Evolutionary conservation across 2,797 vertebrate genomes (phyloP).

Genomic region (Lepus townsendii): DNA sequence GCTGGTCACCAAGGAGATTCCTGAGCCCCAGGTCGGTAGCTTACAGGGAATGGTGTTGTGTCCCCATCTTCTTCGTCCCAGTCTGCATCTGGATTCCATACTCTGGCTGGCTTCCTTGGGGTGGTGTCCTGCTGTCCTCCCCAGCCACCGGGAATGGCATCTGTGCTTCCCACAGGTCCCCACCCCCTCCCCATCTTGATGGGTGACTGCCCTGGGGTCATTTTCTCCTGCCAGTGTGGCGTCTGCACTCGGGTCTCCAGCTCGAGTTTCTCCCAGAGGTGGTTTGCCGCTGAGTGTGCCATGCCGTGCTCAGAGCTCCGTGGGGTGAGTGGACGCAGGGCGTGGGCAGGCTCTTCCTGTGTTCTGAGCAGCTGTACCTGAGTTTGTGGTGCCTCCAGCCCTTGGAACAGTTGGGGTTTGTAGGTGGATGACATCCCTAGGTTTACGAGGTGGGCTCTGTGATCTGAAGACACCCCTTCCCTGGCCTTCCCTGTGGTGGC

Average conservation of each 20-base stretch:
- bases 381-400: neutral
- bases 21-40: neutral
- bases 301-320: neutral
- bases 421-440: neutral
- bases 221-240: neutral
- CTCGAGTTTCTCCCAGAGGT: neutral
- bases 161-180: neutral
- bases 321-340: neutral
- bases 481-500: neutral
- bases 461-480: neutral
- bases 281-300: neutral
- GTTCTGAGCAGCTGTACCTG: neutral
- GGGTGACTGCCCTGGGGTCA: neutral
- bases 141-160: neutral
- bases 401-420: neutral
- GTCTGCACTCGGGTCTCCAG: neutral
- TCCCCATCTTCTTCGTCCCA: too few species aligned
- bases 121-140: neutral
- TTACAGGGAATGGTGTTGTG: rapidly evolving
- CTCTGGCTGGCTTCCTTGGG: neutral
- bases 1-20: neutral
- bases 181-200: neutral
- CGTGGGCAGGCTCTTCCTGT: neutral
- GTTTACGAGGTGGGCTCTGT: neutral
- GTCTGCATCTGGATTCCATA: neutral